Evolutionary conservation across 1,140 invertebrate species (phyloP).

Genomic region (Agraylea sexmaculata): DNA sequence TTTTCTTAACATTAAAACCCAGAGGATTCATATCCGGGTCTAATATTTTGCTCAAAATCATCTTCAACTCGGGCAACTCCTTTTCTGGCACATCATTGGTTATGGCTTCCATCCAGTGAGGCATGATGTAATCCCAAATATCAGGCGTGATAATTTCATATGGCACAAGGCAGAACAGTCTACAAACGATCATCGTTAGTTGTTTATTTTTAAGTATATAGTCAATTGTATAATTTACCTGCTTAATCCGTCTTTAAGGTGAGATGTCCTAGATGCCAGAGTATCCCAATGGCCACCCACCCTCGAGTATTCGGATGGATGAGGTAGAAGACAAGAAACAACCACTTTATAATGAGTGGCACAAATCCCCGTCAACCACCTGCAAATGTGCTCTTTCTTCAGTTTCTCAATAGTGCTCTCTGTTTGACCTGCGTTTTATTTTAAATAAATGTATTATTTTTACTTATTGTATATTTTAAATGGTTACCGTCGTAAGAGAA

Average conservation of each 20-base stretch:
- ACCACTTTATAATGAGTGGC: conserved; percentile 77
- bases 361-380: conserved; percentile 79
- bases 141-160: conserved; percentile 94
- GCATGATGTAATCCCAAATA: conserved; percentile 97
- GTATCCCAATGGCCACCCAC: conserved; percentile 94
- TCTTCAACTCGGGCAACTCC: conserved; percentile 83
- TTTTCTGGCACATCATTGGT: conserved; percentile 88
- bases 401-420: conserved; percentile 80
- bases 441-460: conserved; percentile 17
- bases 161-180: conserved; percentile 90
- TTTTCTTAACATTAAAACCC: conserved; percentile 83
- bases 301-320: conserved; percentile 79
- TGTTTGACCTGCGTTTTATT: conserved; percentile 49
- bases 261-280: conserved; percentile 77
- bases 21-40: conserved; percentile 92
- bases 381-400: conserved; percentile 87
- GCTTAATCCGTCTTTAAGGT: conserved; percentile 88
- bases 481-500: conserved; percentile 84
- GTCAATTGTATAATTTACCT: no score
- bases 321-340: conserved; percentile 72
- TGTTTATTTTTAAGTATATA: no score
- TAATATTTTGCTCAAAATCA: conserved; percentile 89
- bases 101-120: conserved; percentile 96
- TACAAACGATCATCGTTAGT: no score
- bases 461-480: conserved; percentile 5